Conservation (phyloP, 2,888 invertebrate species). For the Psylliodes chrysocephalus region DNA sequence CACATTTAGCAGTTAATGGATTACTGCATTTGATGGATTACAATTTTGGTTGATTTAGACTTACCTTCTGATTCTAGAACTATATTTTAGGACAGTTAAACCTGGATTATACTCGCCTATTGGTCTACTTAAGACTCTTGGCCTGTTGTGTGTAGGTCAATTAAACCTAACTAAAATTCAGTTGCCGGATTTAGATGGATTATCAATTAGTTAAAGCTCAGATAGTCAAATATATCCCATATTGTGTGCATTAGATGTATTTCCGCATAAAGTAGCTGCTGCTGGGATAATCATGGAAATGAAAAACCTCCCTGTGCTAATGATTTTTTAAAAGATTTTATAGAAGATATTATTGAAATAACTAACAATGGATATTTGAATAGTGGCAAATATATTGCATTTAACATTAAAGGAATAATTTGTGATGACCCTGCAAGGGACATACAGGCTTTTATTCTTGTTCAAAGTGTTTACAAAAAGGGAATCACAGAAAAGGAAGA, state of each 20-base stretch:
- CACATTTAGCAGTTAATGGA: no score
- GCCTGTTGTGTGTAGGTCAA: no score
- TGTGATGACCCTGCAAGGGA: background rate
- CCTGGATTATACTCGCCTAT: no score
- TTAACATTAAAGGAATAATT: slow-evolving; percentile 4
- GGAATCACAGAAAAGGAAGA: background rate
- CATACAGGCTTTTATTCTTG: background rate
- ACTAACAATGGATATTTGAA: no score
- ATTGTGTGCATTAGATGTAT: background rate
- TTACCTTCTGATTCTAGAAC: no score
- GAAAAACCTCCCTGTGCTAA: slow-evolving; percentile 5
- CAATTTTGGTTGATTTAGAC: no score
- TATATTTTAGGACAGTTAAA: no score
- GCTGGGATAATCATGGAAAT: slow-evolving; percentile 13
- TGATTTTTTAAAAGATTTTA: slow-evolving; percentile 3
- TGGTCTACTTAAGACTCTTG: no score
- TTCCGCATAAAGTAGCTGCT: background rate
- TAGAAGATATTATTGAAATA: no score
- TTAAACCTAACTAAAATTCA: no score
- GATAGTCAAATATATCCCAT: slow-evolving; percentile 14
- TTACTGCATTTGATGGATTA: no score
- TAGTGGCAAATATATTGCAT: no score
- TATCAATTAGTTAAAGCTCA: slow-evolving; percentile 12
- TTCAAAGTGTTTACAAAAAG: background rate
- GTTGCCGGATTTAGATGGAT: slow-evolving; percentile 25